A percentile compares a stretch with the other conserved stretches of the same genome.
phyloP scores from a whole-genome alignment of 2,888 invertebrate genomes.

The Carpatolechia fugitivella region DNA sequence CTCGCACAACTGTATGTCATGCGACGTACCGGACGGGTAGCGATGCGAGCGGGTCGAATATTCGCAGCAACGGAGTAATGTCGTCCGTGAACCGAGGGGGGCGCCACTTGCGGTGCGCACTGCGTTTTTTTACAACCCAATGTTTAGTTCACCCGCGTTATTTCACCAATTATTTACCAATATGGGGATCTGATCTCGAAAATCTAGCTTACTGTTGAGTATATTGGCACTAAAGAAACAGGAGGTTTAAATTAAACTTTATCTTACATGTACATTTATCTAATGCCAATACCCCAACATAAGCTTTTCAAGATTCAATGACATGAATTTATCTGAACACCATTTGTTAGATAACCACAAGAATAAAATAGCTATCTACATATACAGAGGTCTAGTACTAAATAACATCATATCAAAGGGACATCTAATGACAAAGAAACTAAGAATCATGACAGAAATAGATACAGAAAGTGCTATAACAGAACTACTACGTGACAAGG shows the following conservation, averaged over 20 bases:
- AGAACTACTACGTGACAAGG: not conserved
- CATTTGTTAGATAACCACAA: conserved; percentile 20
- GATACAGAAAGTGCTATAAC: conserved; percentile 9
- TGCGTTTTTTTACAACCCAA: conserved; percentile 64
- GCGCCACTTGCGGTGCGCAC: conserved; percentile 90
- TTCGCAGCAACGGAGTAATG: conserved; percentile 87
- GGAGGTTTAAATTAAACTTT: not conserved
- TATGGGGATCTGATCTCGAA: not conserved
- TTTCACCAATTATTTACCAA: conserved; percentile 34
- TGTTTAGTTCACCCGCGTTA: conserved; percentile 48
- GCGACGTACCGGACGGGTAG: conserved; percentile 75
- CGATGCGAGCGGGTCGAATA: conserved; percentile 86
- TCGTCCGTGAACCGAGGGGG: conserved; percentile 89
- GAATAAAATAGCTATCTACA: conserved; percentile 2
- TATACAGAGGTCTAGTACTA: not conserved
- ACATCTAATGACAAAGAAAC: not conserved
- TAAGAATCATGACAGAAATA: not conserved
- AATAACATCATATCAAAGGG: not conserved
- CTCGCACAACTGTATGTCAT: conserved; percentile 48
- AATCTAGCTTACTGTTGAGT: not conserved
- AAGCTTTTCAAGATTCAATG: not conserved
- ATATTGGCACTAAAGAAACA: not conserved
- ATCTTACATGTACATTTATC: not conserved
- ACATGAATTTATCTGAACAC: conserved; percentile 16
- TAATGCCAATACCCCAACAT: not conserved